Percentiles rank a stretch among this genome's conserved stretches.
These are phyloP conservation scores for Pseudonaja textilis DNA, from an alignment of 2,113 vertebrate species.

Conservation along the genomic window DNA sequence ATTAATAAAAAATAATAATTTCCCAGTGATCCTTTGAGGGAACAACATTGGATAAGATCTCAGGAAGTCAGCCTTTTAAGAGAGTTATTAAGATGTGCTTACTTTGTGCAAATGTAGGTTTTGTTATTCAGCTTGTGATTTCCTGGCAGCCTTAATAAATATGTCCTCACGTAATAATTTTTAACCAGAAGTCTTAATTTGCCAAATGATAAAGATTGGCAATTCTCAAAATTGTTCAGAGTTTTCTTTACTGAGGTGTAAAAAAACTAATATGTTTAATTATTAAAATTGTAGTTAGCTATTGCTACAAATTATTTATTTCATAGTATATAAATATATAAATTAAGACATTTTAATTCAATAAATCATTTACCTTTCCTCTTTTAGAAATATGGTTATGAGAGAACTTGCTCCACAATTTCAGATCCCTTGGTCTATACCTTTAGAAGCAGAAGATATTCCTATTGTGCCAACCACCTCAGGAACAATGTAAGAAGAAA, in stretches of 20 bases:
- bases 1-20: neutral
- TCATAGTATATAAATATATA: neutral
- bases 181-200: neutral
- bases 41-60: neutral
- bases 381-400: slow-evolving; percentile 85
- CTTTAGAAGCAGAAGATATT: slow-evolving; percentile 88
- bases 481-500: slow-evolving; percentile 83
- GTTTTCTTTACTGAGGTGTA: neutral
- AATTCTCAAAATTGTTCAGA: neutral
- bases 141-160: neutral
- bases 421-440: slow-evolving; percentile 90
- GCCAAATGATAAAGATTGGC: neutral
- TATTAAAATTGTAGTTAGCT: neutral
- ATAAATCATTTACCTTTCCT: neutral
- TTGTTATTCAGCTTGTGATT: neutral
- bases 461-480: slow-evolving; percentile 91
- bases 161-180: neutral
- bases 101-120: neutral
- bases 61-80: neutral
- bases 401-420: slow-evolving; percentile 88
- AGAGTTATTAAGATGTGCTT: neutral
- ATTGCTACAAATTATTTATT: neutral
- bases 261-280: neutral
- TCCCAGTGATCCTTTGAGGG: neutral
- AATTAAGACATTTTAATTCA: slow-evolving; percentile 4